Evolutionary conservation across 2,888 invertebrate genomes (phyloP), one percentile per base, ranked within the genome.

Genomic region (Chaetogeoica ovagalla): DNA sequence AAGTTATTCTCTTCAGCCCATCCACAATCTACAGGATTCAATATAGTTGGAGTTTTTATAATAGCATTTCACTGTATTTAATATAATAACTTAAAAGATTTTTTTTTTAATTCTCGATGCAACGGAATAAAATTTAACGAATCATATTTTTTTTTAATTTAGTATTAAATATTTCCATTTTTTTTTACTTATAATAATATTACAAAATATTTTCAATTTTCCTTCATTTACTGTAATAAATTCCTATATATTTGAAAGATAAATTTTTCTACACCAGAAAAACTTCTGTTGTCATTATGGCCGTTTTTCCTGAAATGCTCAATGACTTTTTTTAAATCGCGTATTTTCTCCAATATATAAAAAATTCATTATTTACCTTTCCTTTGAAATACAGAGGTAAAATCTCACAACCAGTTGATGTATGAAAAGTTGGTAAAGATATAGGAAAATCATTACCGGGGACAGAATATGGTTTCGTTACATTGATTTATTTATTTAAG

Each of bases 261-360:
- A 69, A 55, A 69, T 69, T 17, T 69, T 69, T 69, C 55, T 30
- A 69, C 11, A 55, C 55, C 55, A 30, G n/a, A 69, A 69, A 69
- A 55, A 15, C n/a, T 48, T 68, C 68, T 48, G 48, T 17, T 15
- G 68, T 23, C 48, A 52, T 48, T 68, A 23, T 68, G 48, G 21
- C 48, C 21, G 48, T 17, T 48, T 23, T 17, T 68, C 68, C 48
- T 48, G 23, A 68, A 68, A 37, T 65, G 59, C 63, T 68, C 52
- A 66, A 48, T 48, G 48, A 66, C 13, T 48, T 65, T 65, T 30
- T 30, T 2, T 66, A 19, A 66, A 66, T 30, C 21, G 11, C 39
- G 9, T n/a, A n/a, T 11, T 66, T 66, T 66, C 37, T 8, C 66
- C 21, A 21, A 21, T 66, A 66, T 66, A 21, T 66, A 48, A 5